phyloP scores from a whole-genome alignment of 2,888 invertebrate genomes.

The Apomyelois bistriatella region DNA sequence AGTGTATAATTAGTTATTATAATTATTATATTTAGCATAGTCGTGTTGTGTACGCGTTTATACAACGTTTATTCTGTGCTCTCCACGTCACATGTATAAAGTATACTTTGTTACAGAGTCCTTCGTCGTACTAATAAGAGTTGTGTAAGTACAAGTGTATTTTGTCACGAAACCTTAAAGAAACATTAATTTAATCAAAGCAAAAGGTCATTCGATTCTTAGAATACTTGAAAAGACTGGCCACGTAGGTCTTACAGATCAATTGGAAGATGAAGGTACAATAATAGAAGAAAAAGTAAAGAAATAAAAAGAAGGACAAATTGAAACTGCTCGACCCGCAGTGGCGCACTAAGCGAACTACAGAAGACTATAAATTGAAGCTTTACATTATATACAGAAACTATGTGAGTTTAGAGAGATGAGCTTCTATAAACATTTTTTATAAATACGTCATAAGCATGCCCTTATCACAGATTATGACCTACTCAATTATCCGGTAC shows the following conservation, averaged over 20 bases:
- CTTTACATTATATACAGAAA: conserved; percentile 50
- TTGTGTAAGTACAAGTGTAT: conserved; percentile 37
- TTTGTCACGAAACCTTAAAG: conserved; percentile 50
- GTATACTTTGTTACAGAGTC: conserved; percentile 32
- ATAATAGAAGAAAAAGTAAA: conserved; percentile 11
- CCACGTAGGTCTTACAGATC: conserved; percentile 58
- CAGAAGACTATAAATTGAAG: conserved; percentile 74
- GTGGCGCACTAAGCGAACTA: conserved; percentile 72
- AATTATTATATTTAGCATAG: conserved; percentile 49
- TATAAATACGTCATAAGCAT: conserved; percentile 70
- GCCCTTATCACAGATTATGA: conserved; percentile 76
- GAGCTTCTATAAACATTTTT: conserved; percentile 34
- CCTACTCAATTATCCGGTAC: conserved; percentile 54
- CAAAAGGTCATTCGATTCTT: conserved; percentile 48
- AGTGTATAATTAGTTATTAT: conserved; percentile 57
- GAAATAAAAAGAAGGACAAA: conserved; percentile 12
- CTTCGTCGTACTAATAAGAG: conserved; percentile 44
- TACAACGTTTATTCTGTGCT: conserved; percentile 59
- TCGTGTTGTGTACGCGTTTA: conserved; percentile 45
- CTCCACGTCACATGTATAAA: conserved; percentile 43
- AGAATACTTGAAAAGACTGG: conserved; percentile 53
- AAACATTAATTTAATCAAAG: conserved; percentile 47
- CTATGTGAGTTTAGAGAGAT: conserved; percentile 50
- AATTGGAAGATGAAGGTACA: conserved; percentile 20
- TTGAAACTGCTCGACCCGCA: conserved; percentile 37